Conservation (phyloP, 1,140 invertebrate genomes). For the Drosophila kurseongensis region DNA sequence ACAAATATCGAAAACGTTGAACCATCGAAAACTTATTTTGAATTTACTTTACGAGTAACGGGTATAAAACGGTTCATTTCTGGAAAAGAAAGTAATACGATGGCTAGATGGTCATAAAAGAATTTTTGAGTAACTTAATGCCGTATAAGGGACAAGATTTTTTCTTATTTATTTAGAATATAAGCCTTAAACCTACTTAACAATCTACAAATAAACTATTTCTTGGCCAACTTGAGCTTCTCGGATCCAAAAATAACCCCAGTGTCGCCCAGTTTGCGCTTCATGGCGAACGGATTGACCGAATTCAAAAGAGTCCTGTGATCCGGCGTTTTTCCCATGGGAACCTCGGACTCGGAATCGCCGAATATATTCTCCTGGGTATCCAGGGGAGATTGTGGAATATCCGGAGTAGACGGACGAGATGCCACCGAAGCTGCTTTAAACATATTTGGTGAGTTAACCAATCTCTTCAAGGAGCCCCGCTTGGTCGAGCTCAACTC, state of each 20-base stretch:
- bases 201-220: constrained; percentile 27
- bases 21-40: too few species aligned
- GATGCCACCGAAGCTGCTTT: constrained; percentile 45
- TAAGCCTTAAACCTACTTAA: background rate
- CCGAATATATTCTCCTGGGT: constrained; percentile 74
- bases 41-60: too few species aligned
- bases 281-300: constrained; percentile 78
- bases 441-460: constrained; percentile 67
- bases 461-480: constrained; percentile 62
- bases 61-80: too few species aligned
- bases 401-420: constrained; percentile 60
- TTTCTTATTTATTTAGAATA: constrained; percentile 7
- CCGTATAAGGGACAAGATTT: too few species aligned
- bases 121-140: background rate
- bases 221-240: constrained; percentile 74
- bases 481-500: constrained; percentile 69
- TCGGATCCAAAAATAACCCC: constrained; percentile 76
- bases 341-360: constrained; percentile 52
- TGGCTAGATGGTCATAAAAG: too few species aligned
- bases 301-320: constrained; percentile 63
- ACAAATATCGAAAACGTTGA: too few species aligned
- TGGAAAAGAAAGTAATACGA: too few species aligned
- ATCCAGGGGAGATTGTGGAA: constrained; percentile 29
- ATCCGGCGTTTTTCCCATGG: constrained; percentile 36
- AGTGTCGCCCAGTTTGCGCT: constrained; percentile 72